Base-by-base conservation (phyloP, 2,888 invertebrate genomes). In the Lasiommata megera region DNA sequence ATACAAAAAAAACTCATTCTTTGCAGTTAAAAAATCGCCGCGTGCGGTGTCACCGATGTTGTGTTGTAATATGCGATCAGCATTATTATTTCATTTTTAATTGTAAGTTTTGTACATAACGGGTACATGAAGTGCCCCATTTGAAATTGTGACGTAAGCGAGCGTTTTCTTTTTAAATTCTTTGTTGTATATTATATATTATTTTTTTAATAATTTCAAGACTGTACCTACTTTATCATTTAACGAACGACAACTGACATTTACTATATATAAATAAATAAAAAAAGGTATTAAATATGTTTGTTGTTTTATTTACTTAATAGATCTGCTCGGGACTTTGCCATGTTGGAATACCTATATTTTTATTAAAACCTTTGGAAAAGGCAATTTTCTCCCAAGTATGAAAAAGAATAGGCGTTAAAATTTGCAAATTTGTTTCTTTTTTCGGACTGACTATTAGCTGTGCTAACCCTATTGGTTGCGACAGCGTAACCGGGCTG, bases 241-340 rank as follows among this genome's bases (percentile, higher is more conserved):
- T 83, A 79, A 84, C 81, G 77, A 80, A 76, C 73, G 70, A 76
- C 79, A 83, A 81, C 77, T 84, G 83, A 84, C 86, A 84, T 84
- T 86, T 86, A 88, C 79, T 88, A 88, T 88, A 87, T 87, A 89
- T 85, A 82, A 77, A 86, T 83, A 84, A 88, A 88, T 83, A 87
- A 84, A 71, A 86, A 86, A 83, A 72, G 78, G 79, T 84, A 88
- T 79, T 78, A 77, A 79, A 79, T 76, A 60, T 71, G 48, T 51
- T 9, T 67, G 67, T 68, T 73, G 78, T 87, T 86, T 87, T 67
- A 80, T 84, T 87, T 67, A 17, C 36, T 56, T 5, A 9, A 23
- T 23, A 23, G 2, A 23, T 2, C 3, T 2, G 5, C 3, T 23
- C 23, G 5, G 5, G 23, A 5, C 5, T 23, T 28, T 12, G n/a